Evolutionary conservation across 1,140 invertebrate genomes (phyloP).

Genomic region (Listronotus bonariensis): DNA sequence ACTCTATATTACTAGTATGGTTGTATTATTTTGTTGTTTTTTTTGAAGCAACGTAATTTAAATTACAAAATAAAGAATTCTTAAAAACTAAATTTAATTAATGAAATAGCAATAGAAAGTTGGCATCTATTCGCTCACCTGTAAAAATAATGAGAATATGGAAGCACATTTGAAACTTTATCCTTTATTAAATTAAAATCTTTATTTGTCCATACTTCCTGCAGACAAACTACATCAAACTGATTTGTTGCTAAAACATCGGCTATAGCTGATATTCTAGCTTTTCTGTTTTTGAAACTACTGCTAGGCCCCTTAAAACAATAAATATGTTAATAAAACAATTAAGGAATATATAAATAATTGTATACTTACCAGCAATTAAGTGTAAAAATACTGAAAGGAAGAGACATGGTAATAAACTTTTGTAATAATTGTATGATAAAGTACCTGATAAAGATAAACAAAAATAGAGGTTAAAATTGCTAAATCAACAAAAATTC

Average conservation of each 20-base stretch:
- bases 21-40: too few relatives aligned
- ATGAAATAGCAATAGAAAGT: too few relatives aligned
- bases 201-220: constrained; percentile 86
- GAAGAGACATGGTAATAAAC: constrained; percentile 40
- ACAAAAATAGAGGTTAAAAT: too few relatives aligned
- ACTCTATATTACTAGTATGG: too few relatives aligned
- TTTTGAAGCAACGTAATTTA: too few relatives aligned
- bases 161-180: constrained; percentile 66
- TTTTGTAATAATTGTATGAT: too few relatives aligned
- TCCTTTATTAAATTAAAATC: constrained; percentile 77
- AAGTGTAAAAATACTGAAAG: constrained; percentile 59
- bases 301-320: constrained; percentile 77
- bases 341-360: too few relatives aligned
- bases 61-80: too few relatives aligned
- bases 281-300: constrained; percentile 75
- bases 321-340: constrained; percentile 12
- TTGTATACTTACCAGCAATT: constrained; percentile 64
- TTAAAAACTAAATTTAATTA: too few relatives aligned
- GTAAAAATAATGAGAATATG: constrained; percentile 91
- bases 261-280: constrained; percentile 81
- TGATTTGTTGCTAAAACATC: constrained; percentile 68
- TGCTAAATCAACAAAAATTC: too few relatives aligned
- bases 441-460: too few relatives aligned
- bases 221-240: constrained; percentile 89
- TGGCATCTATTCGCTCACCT: too few relatives aligned